Evolutionary conservation across 2,888 invertebrate genomes (phyloP).

Genomic region (Smittia aterrima): DNA sequence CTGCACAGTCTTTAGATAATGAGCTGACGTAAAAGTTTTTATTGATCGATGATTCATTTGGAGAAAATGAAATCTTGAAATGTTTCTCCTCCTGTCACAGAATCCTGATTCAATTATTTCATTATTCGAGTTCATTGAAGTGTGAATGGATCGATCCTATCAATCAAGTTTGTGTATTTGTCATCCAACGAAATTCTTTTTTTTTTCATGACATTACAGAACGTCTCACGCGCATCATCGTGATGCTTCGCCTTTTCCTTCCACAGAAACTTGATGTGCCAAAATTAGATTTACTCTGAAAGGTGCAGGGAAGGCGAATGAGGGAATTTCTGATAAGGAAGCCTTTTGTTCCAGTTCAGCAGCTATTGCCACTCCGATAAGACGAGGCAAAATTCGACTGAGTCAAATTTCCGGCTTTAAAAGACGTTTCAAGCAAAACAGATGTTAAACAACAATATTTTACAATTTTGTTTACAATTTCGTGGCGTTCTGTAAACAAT

Average conservation of each 20-base stretch:
- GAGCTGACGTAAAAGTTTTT: neutral
- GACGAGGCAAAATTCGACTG: too few relatives aligned
- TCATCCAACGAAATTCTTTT: neutral
- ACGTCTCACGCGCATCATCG: neutral
- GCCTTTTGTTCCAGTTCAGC: too few relatives aligned
- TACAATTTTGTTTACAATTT: too few relatives aligned
- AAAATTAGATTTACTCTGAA: neutral
- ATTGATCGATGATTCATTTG: slow-evolving; percentile 1
- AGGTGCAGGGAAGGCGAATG: neutral
- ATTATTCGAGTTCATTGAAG: slow-evolving; percentile 20
- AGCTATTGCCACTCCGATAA: too few relatives aligned
- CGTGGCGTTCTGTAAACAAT: too few relatives aligned
- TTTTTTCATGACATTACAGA: neutral
- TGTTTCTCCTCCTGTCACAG: neutral
- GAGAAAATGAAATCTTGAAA: neutral
- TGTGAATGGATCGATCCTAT: slow-evolving; percentile 36
- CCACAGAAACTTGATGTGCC: neutral
- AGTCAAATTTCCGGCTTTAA: too few relatives aligned
- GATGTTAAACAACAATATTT: too few relatives aligned
- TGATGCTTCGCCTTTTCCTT: neutral
- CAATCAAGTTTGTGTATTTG: slow-evolving; percentile 30
- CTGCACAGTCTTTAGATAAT: neutral
- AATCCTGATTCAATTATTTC: slow-evolving; percentile 35
- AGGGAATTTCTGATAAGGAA: neutral
- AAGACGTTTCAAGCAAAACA: too few relatives aligned